Base-by-base conservation (phyloP, 1,140 invertebrate species). In the Zaprionus capensis region DNA sequence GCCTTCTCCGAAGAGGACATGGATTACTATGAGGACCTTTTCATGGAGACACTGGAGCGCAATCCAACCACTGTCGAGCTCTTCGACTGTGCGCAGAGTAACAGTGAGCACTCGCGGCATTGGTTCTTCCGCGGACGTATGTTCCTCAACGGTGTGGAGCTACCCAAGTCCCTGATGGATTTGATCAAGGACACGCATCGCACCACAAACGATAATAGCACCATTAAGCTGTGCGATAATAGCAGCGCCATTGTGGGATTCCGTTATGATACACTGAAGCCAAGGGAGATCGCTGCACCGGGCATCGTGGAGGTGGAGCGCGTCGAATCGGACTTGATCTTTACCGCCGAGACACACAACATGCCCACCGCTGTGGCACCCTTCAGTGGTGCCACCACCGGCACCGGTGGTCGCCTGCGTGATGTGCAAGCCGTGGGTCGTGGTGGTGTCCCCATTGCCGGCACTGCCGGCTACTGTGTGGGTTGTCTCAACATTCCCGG, bases 271-370 rank as follows among this genome's bases (percentile, higher is more conserved):
- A 94, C 71, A 85, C 98, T 34, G 92, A 94, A 59, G 96, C 98
- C 4, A 81, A 77, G 2, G 86, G 92, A 94, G 26, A 96, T 98
- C 1, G 91, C 81, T 2, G 91, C 85, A 41, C 94, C 97, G 0
- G 96, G 97, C 69, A 90, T 94, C 75, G 95, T 99, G 53, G 76
- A 93, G 11, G 74, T 94, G 46, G 88, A 94, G 38, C 79, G 93
- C 9, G 92, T 94, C 0, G 94, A 95, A n/a, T 96, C 96, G 6
- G 97, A 99, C 93, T 95, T 99, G n/a, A 98, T 99, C 86, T 99
- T 99, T 82, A 99, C 99, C 7, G 99, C 99, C 0, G 99, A 99
- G 94, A 99, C 99, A 0, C 99, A 99, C 92, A 99, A 99, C 92
- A 99, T 99, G 94, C 99, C 99, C 6, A 99, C 99, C 46, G 98